Base-by-base conservation (phyloP, 92 coral and sea anemone species). In the Paramuricea clavata region DNA sequence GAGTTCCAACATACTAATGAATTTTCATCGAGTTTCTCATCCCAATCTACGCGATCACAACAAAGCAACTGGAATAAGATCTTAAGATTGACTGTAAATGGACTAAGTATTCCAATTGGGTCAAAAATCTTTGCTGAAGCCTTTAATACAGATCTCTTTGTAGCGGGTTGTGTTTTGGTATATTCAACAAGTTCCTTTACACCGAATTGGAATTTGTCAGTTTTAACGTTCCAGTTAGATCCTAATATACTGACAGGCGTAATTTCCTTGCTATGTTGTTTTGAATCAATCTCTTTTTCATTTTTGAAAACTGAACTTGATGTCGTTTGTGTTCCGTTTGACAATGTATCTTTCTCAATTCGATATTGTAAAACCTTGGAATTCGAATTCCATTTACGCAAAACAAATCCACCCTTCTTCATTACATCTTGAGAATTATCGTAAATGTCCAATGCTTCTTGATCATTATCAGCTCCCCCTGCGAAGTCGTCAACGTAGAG, bases 361-460 rank as follows among this genome's bases (percentile, higher is more conserved):
- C 57, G 50, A 67, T 81, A 75, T 54, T 82, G 85, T 19, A 89
- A 62, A 31, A 59, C 87, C 26, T 44, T 85, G 19, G 83, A 47
- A 33, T 90, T 90, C 44, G 88, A 87, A 15, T 87, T 89, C 90
- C 89, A 87, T 69, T 93, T 93, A 11, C 93, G 56, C 16, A 89
- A 85, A 74, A 86, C 81, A 77, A 92, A 92, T 21, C 86, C 81
- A 33, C 91, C 95, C 16, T 78, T 69, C 42, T 64, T 56, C 91
- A 88, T 82, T 72, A 82, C n/a, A 49, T 72, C 43, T 60, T 72
- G 74, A 67, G 87, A 73, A 31, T 74, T 61, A 6, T 73, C 35
- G 43, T 75, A 88, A 78, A 81, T 16, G 17, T 78, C 81, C 39
- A 87, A 26, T 69, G 32, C 86, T 43, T 65, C 39, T 17, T 34